Percentiles rank a stretch among this genome's conserved stretches.
Evolutionary conservation across 2,888 invertebrate species (phyloP).

Genomic region (Limnephilus rhombicus): DNA sequence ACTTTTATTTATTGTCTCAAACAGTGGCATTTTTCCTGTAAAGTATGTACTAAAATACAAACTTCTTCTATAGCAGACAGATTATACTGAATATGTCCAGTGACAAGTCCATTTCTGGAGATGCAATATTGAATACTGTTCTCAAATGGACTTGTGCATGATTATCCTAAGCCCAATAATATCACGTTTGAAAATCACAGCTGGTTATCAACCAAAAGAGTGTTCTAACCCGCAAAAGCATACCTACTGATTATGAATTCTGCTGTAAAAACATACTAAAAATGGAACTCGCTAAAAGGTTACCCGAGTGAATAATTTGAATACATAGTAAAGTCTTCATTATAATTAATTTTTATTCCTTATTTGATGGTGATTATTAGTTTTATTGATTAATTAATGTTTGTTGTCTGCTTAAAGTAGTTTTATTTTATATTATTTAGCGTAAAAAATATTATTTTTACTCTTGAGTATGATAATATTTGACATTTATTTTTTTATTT

Average conservation of each 20-base stretch:
- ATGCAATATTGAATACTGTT: not conserved
- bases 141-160: not conserved
- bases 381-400: conserved; percentile 23
- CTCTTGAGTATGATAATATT: conserved; percentile 19
- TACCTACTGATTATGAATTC: not conserved
- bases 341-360: conserved; percentile 2
- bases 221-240: not conserved
- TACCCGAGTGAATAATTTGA: conserved; percentile 5
- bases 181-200: not conserved
- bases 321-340: not conserved
- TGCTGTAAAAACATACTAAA: not conserved
- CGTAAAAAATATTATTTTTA: not conserved
- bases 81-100: not conserved
- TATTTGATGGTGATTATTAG: conserved; percentile 24
- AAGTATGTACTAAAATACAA: not conserved
- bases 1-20: not conserved
- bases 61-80: not conserved
- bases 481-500: conserved; percentile 35
- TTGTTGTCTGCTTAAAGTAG: conserved; percentile 26
- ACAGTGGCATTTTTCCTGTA: not conserved
- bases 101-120: not conserved
- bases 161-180: conserved; percentile 26
- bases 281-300: not conserved
- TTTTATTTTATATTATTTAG: conserved; percentile 9
- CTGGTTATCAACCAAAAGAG: not conserved